Evolutionary conservation across 2,113 vertebrate species (phyloP), one percentile per base, ranked within the genome.

Genomic region (pig (Sus scrofa)): DNA sequence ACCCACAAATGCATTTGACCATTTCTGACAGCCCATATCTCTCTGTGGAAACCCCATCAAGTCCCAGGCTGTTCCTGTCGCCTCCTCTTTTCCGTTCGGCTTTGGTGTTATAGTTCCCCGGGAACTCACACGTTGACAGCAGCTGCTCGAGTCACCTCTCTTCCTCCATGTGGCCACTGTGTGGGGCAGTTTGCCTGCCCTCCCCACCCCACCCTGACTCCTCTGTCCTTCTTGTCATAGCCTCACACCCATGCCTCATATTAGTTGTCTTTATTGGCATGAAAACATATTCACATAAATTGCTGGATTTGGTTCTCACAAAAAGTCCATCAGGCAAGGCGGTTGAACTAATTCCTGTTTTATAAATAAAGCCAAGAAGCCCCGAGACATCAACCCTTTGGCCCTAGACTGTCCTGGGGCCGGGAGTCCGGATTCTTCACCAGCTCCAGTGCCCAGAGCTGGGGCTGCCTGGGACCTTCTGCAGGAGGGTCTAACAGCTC

Each of bases 41-140:
- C 30, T 10, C 32, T 1, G 0, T 34, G 78, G 56, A 60, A n/a
- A 79, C 15, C 6, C 60, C 9, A 18, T 9, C 14, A 9, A 11
- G 6, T 12, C 20, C 75, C 62, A 15, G 8, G 1, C 32, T 13
- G 4, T 2, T 2, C 2, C 0, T 2, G 8, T 7, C 39, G 74
- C 18, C 26, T 56, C 4, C n/a, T 27, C 7, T 39, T 58, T n/a
- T 32, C 6, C 19, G 4, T 32, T 63, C 32, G 14, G 37, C 20
- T 65, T n/a, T 20, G 3, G 10, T 15, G 7, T 67, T 27, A 7
- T 1, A 13, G 13, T 3, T 62, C 14, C 67, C n/a, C 1, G 2
- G 39, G 32, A 74, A 26, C 10, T 58, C 26, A 5, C 3, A 50
- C 39, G 12, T 7, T 0, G 2, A 24, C 50, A 44, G 39, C 32